Evolutionary conservation across 1,140 invertebrate genomes (phyloP), one percentile per base, ranked within the genome.

Genomic region (Mercenaria mercenaria): DNA sequence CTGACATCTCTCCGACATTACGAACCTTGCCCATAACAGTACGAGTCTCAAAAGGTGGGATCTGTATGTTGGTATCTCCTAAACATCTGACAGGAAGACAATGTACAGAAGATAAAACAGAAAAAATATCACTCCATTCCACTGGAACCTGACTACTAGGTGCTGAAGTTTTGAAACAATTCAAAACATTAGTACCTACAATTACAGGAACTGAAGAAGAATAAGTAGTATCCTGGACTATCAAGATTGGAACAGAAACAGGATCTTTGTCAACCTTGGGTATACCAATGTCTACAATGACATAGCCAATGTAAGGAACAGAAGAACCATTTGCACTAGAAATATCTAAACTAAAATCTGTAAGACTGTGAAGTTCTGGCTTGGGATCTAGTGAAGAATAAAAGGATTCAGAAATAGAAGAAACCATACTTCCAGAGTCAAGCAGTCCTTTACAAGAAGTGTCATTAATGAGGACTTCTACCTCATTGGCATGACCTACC

Each of bases 131-230:
- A n/a, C 8, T 11, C 52, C 4, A 59, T 59, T 18, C 15, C 6
- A 20, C 15, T 59, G 52, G 52, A 11, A 59, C 15, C 37, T 72
- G 69, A 15, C 72, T 2, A 15, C 11, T 4, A 43, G n/a, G 3
- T 6, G 37, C n/a, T 10, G 39, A 29, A 29, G 26, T 13, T 76
- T 76, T 76, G 1, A 50, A 23, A 76, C 3, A 76, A 76, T 50
- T 76, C 3, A 43, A 29, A 76, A 76, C 39, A 77, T 91, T 91
- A 79, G 83, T 91, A 26, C 83, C 91, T 34, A 91, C 26, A 61
- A 77, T 87, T 15, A 90, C 18, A 29, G 91, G 91, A 8, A 90
- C 83, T 34, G 26, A 29, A 43, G n/a, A 15, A 43, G 11, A 41
- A 13, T 37, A 20, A 39, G 13, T 72, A 74, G 47, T 85, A 91